These are phyloP conservation scores for Protobothrops mucrosquamatus DNA, from an alignment of 2,113 vertebrate species.

Conservation along the genomic window DNA sequence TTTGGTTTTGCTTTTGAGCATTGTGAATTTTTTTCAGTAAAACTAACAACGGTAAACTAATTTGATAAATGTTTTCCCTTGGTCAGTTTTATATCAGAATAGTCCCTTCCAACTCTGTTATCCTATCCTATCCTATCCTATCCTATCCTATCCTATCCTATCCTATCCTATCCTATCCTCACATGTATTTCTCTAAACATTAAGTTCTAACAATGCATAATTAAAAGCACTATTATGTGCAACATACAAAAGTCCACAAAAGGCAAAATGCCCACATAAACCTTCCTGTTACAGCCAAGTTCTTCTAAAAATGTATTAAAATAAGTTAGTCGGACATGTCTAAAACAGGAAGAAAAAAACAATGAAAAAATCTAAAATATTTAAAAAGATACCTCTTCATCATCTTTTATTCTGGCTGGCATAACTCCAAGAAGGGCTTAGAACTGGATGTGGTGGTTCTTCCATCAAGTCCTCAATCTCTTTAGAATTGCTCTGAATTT, in stretches of 20 bases:
- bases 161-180: not conserved
- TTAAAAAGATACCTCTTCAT: not conserved
- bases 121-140: too few species aligned
- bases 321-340: not conserved
- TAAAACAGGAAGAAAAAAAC: not conserved
- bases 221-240: not conserved
- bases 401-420: not conserved
- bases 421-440: not conserved
- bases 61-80: not conserved
- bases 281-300: not conserved
- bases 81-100: not conserved
- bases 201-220: not conserved
- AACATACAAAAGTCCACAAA: not conserved
- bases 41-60: not conserved
- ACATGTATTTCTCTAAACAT: not conserved
- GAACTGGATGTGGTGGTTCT: not conserved
- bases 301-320: not conserved
- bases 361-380: not conserved
- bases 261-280: not conserved
- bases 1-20: not conserved
- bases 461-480: not conserved
- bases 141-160: too few species aligned
- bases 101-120: not conserved
- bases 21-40: not conserved
- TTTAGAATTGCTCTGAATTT: not conserved